Evolutionary conservation across 2,113 vertebrate genomes (phyloP).

Genomic region (Ginglymostoma cirratum): DNA sequence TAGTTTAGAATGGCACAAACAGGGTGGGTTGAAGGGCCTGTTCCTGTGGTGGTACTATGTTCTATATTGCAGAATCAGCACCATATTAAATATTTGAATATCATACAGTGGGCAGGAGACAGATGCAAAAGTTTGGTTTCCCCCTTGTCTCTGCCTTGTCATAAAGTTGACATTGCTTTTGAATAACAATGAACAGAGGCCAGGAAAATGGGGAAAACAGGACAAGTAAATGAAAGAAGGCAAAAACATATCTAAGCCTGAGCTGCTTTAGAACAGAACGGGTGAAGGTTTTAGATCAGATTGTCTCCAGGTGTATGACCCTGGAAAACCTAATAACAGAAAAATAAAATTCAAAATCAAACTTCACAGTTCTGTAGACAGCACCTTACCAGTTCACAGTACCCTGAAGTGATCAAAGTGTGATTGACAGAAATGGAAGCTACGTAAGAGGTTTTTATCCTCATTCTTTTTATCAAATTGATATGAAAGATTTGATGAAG

Average conservation of each 20-base stretch:
- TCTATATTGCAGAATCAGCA: background rate
- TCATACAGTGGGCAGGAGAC: background rate
- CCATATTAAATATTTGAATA: background rate
- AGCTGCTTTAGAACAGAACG: background rate
- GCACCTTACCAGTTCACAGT: background rate
- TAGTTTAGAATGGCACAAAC: no score
- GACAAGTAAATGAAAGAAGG: background rate
- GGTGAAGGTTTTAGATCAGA: background rate
- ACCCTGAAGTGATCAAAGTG: background rate
- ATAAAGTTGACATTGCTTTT: no score
- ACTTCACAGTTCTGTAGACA: background rate
- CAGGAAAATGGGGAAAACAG: no score
- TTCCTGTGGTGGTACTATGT: no score
- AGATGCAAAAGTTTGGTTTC: background rate
- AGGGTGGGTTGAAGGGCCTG: no score
- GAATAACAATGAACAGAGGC: no score
- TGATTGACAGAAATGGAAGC: background rate
- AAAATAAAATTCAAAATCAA: background rate
- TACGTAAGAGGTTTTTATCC: background rate
- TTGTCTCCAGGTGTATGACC: background rate
- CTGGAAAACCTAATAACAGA: background rate
- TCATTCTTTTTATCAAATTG: background rate
- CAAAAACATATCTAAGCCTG: background rate
- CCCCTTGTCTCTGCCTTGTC: background rate
- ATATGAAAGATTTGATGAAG: background rate